A percentile compares a stretch with the other conserved stretches of the same genome.
Conservation (phyloP, 2,888 invertebrate genomes). For the Tethea ocularis region DNA sequence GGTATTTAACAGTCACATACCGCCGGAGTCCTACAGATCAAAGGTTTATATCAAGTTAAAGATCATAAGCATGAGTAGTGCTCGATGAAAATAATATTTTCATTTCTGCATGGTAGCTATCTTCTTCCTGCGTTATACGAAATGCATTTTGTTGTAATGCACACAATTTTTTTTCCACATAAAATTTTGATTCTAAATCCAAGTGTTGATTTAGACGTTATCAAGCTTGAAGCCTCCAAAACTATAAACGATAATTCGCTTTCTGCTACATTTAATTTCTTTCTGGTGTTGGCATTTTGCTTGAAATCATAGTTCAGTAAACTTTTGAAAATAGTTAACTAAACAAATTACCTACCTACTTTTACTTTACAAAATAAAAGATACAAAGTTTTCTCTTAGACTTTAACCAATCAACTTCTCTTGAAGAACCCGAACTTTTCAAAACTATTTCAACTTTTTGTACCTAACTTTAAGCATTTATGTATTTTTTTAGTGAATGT, state of each 20-base stretch:
- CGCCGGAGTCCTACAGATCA: conserved; percentile 96
- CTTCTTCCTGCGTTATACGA: conserved; percentile 42
- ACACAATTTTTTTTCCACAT: not conserved
- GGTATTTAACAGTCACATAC: conserved; percentile 98
- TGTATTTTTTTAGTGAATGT: not conserved
- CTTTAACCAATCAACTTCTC: not conserved
- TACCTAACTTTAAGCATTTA: not conserved
- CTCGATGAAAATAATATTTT: conserved; percentile 56
- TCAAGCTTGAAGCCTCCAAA: conserved; percentile 18
- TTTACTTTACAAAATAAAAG: not conserved
- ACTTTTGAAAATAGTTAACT: not conserved
- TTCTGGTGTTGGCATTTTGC: conserved; percentile 64
- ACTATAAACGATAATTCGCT: conserved; percentile 42
- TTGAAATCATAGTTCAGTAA: conserved; percentile 21
- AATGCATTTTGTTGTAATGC: conserved; percentile 45
- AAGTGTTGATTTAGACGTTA: not conserved
- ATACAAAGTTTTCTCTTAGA: not conserved
- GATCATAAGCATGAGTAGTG: conserved; percentile 79
- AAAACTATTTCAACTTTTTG: not conserved
- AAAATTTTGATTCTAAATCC: no score
- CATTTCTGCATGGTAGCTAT: conserved; percentile 63
- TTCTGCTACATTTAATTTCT: conserved; percentile 46
- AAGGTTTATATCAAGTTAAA: conserved; percentile 90
- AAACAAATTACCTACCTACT: not conserved
- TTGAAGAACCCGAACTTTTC: not conserved